A percentile compares a stretch with the other conserved stretches of the same genome.
Conservation (phyloP, 2,113 vertebrate species). For the Aptenodytes forsteri region DNA sequence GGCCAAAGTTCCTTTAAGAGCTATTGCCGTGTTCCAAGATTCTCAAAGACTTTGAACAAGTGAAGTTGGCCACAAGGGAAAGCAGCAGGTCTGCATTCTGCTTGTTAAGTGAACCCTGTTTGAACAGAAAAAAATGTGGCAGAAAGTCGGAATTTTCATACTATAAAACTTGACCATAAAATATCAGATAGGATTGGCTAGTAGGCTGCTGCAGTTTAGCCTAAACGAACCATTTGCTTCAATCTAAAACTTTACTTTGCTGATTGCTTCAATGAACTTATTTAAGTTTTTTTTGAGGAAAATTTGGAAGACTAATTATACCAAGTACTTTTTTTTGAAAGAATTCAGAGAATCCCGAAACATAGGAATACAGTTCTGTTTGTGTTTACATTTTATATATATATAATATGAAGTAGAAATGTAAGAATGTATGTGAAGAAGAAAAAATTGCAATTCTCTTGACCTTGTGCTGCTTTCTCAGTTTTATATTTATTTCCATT, state of each 20-base stretch:
- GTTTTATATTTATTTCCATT: constrained; percentile 6
- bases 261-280: neutral
- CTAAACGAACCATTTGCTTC: neutral
- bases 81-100: constrained; percentile 42
- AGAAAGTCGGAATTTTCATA: constrained; percentile 33
- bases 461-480: neutral
- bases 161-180: constrained; percentile 12
- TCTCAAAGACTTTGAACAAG: constrained; percentile 64
- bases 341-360: neutral
- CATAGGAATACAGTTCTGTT: neutral
- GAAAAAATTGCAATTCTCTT: neutral
- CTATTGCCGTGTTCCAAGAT: constrained; percentile 31
- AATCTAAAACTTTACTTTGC: neutral
- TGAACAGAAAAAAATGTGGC: constrained; percentile 39
- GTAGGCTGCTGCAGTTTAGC: neutral
- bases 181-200: constrained; percentile 11
- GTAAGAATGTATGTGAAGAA: neutral
- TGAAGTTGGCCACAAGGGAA: constrained; percentile 58
- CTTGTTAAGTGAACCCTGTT: constrained; percentile 55
- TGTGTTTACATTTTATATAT: neutral
- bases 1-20: constrained; percentile 56
- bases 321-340: neutral
- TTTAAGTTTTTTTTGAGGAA: neutral
- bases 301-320: neutral
- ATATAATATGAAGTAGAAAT: neutral